These are phyloP conservation scores for Drosophila parabipectinata DNA, from an alignment of 1,140 invertebrate species.

Conservation along the genomic window DNA sequence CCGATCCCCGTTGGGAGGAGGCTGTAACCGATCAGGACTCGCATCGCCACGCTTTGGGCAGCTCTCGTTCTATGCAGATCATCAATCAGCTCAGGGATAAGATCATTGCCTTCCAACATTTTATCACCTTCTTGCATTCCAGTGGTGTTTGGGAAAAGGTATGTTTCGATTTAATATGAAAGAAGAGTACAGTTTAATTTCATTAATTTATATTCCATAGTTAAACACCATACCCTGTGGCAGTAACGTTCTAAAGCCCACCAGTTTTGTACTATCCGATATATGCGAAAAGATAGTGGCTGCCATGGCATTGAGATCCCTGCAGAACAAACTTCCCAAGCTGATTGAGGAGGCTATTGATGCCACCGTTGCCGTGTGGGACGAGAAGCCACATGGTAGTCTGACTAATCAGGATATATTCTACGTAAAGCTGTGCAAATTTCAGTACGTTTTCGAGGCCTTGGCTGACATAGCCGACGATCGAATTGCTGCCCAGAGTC, in stretches of 20 bases:
- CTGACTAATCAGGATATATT: conserved; percentile 90
- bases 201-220: conserved; percentile 23
- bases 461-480: conserved; percentile 85
- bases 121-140: conserved; percentile 91
- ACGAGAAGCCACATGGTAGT: conserved; percentile 84
- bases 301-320: conserved; percentile 85
- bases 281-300: conserved; percentile 92
- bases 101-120: conserved; percentile 90
- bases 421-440: conserved; percentile 88
- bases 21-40: conserved; percentile 46
- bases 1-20: conserved; percentile 93
- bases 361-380: conserved; percentile 85
- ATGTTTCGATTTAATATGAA: background rate
- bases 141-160: conserved; percentile 90
- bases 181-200: background rate
- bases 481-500: conserved; percentile 85
- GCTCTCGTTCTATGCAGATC: conserved; percentile 91
- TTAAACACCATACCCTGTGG: conserved; percentile 86
- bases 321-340: conserved; percentile 65
- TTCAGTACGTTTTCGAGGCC: conserved; percentile 86
- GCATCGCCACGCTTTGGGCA: conserved; percentile 85
- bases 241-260: conserved; percentile 85
- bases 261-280: conserved; percentile 88
- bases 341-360: conserved; percentile 85
- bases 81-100: conserved; percentile 94